Base-by-base conservation (phyloP, 1,140 invertebrate genomes). In the Protaetia brevitarsis region DNA sequence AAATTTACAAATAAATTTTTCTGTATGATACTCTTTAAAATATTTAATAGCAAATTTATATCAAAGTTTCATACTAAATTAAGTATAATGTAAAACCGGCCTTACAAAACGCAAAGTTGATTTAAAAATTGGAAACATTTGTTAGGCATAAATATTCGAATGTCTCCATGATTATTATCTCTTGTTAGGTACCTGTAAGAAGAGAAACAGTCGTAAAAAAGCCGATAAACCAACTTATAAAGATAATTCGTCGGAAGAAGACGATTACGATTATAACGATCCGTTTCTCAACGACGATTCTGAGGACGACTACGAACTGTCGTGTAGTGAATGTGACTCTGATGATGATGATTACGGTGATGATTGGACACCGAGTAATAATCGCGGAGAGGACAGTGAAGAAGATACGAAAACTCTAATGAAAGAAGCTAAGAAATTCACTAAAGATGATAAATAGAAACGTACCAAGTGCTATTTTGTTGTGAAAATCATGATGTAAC, bases 381-480 rank as follows among this genome's bases (percentile, higher is more conserved):
- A 63, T 57, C 57, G 60, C 34, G 67, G 66, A 26, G 41, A 30
- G 21, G 64, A 66, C 21, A 51, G 30, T 8, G 59, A 57, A 26
- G 65, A 66, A 27, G 66, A 67, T 29, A 31, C 45, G 0, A 63
- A 66, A 26, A 16, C 58, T 10, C 45, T 66, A 30, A 37, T 68
- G 8, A 68, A 68, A 27, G 67, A 66, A 29, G 67, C 67, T 6
- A 68, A 63, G 28, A 62, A 45, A 66, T 68, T 65, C 56, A 65
- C 59, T 10, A 62, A 56, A 23, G 27, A 51, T 10, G 26, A 51
- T 23, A 0, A 23, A 51, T 23, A 51, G 26, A 23, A 2, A 51
- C 26, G 41, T 21, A 51, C n/a, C n/a, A n/a, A n/a, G n/a, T n/a
- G n/a, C n/a, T n/a, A n/a, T n/a, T n/a, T n/a, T n/a, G n/a, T n/a